Evolutionary conservation across 2,888 invertebrate species (phyloP).

Genomic region (Caenorhabditis sp.): DNA sequence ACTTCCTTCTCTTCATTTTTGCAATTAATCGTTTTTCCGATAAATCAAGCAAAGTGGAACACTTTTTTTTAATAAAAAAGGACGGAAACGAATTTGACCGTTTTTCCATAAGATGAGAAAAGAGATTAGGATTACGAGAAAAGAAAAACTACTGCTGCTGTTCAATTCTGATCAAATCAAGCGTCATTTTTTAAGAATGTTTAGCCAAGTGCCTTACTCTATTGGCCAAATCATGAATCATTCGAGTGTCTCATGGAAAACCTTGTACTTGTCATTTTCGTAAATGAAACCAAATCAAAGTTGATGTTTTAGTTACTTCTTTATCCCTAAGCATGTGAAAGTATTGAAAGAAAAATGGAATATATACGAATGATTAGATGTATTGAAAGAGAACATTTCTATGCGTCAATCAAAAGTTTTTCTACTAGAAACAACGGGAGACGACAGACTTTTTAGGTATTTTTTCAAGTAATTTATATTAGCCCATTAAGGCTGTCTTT

Average conservation of each 20-base stretch:
- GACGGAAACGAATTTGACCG: background rate
- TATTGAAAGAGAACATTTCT: too few species aligned
- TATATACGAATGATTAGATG: too few species aligned
- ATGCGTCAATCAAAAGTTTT: too few species aligned
- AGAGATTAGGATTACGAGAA: background rate
- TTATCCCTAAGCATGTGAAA: too few species aligned
- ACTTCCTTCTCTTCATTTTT: background rate
- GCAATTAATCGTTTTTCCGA: background rate
- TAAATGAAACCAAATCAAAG: background rate
- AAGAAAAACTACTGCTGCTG: too few species aligned
- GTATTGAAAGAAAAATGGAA: too few species aligned
- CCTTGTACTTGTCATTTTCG: constrained; percentile 14
- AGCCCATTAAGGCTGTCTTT: background rate
- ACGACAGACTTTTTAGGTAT: background rate
- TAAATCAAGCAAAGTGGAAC: too few species aligned
- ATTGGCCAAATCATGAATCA: constrained; percentile 52
- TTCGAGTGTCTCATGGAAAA: constrained; percentile 7
- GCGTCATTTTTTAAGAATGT: constrained; percentile 13
- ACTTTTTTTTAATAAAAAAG: too few species aligned
- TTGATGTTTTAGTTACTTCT: background rate
- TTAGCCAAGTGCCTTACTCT: constrained; percentile 29
- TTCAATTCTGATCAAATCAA: too few species aligned
- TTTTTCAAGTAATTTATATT: background rate
- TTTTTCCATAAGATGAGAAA: background rate
- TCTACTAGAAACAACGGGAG: too few species aligned